A percentile compares a stretch with the other conserved stretches of the same genome.
Evolutionary conservation across 2,888 invertebrate genomes (phyloP).

Genomic region (Oeneis ivallda): DNA sequence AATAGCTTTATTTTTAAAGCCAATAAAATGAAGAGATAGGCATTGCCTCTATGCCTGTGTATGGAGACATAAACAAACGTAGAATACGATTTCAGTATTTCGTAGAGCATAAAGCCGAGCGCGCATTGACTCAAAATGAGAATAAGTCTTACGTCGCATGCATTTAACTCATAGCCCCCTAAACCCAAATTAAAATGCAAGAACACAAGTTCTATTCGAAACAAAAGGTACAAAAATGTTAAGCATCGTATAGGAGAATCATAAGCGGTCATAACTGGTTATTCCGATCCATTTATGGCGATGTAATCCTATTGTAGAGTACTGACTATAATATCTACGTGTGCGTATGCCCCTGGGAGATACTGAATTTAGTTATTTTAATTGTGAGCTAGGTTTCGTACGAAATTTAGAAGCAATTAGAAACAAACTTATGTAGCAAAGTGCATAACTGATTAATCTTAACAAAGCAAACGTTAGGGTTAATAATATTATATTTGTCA

Average conservation of each 20-base stretch:
- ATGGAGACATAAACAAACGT: slow-evolving; percentile 10
- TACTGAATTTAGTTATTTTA: slow-evolving; percentile 8
- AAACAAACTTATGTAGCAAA: not conserved
- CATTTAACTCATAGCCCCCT: slow-evolving; percentile 44
- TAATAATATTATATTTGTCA: too few relatives aligned
- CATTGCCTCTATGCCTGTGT: not conserved
- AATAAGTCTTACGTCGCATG: slow-evolving; percentile 32
- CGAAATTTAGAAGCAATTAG: not conserved
- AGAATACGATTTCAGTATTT: slow-evolving; percentile 13
- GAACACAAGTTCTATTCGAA: slow-evolving; percentile 67
- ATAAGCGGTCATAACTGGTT: slow-evolving; percentile 78
- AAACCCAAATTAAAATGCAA: slow-evolving; percentile 76
- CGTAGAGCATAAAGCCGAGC: slow-evolving; percentile 20
- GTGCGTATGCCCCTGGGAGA: slow-evolving; percentile 33
- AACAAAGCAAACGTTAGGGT: too few relatives aligned
- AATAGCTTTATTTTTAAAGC: not conserved
- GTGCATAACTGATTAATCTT: too few relatives aligned
- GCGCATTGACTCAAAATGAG: slow-evolving; percentile 30
- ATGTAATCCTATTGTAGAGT: slow-evolving; percentile 76
- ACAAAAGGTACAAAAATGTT: slow-evolving; percentile 76
- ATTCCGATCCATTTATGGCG: slow-evolving; percentile 69
- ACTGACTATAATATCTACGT: slow-evolving; percentile 45
- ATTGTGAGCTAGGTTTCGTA: not conserved
- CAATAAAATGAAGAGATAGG: not conserved
- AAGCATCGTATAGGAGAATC: slow-evolving; percentile 65